Conservation (phyloP, 2,888 invertebrate genomes). For the Phasia obesa region DNA sequence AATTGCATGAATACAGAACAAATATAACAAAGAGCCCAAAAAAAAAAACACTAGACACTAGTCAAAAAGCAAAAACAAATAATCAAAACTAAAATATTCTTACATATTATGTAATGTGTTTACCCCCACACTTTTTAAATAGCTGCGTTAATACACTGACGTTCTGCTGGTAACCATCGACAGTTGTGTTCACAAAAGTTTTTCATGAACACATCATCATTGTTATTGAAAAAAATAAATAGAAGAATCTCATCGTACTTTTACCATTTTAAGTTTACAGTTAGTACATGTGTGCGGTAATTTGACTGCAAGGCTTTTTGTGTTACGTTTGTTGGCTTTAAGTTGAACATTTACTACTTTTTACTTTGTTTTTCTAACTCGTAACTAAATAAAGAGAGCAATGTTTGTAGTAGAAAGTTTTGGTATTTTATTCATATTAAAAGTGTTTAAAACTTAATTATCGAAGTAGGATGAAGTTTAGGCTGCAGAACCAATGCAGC, state of each 20-base stretch:
- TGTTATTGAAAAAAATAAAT: neutral
- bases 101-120: constrained; percentile 2
- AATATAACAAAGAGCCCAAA: constrained; percentile 33
- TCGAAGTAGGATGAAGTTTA: too few relatives aligned
- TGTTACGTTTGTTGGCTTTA: constrained; percentile 1
- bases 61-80: constrained; percentile 49
- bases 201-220: constrained; percentile 25
- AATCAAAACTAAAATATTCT: constrained; percentile 30
- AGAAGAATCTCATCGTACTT: neutral
- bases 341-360: constrained; percentile 18
- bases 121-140: constrained; percentile 5
- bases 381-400: too few relatives aligned
- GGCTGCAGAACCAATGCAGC: too few relatives aligned
- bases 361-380: neutral
- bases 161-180: constrained; percentile 1
- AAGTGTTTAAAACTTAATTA: too few relatives aligned
- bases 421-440: too few relatives aligned
- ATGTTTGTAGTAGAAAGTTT: too few relatives aligned
- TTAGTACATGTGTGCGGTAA: neutral
- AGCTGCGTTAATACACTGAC: constrained; percentile 13
- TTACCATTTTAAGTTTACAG: neutral
- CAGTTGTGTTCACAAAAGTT: constrained; percentile 17
- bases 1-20: constrained; percentile 61
- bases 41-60: constrained; percentile 34
- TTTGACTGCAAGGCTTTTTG: constrained; percentile 31